A percentile compares a stretch with the other conserved stretches of the same genome.
Evolutionary conservation across 2,113 vertebrate species (phyloP).

Genomic region (Platysteira castanea): DNA sequence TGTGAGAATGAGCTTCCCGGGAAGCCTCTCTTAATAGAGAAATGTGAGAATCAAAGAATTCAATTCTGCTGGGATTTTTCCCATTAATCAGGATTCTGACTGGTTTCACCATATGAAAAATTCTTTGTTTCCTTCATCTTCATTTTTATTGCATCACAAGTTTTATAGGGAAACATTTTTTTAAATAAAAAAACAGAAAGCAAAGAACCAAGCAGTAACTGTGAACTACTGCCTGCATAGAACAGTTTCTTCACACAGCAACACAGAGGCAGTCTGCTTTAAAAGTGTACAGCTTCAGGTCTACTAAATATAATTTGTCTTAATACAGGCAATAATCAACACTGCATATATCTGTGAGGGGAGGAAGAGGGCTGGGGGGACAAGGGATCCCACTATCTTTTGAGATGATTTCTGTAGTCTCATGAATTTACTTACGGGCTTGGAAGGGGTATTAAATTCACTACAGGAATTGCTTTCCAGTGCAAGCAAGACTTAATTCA

Average conservation of each 20-base stretch:
- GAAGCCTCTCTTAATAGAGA: conserved; percentile 42
- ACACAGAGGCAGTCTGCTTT: background rate
- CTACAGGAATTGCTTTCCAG: background rate
- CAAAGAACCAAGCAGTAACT: background rate
- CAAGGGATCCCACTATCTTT: background rate
- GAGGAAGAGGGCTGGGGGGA: background rate
- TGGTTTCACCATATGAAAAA: background rate
- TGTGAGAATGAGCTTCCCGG: conserved; percentile 62
- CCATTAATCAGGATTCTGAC: conserved; percentile 9
- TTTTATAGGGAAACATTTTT: background rate
- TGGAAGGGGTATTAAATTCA: background rate
- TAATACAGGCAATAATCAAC: background rate
- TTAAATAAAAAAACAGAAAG: background rate
- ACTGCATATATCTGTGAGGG: background rate
- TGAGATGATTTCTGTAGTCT: background rate
- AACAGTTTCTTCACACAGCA: background rate
- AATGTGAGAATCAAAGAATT: conserved; percentile 59
- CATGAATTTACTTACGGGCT: background rate
- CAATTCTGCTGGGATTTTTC: conserved; percentile 17
- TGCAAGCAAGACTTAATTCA: background rate
- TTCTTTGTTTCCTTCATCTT: conserved; percentile 15
- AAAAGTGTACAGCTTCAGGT: background rate
- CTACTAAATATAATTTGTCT: background rate
- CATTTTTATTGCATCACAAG: background rate
- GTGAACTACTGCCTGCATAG: background rate